A percentile compares a stretch with the other conserved stretches of the same genome.
These are phyloP conservation scores for Drosophila burlai DNA, from an alignment of 1,140 invertebrate genomes.

Conservation along the genomic window DNA sequence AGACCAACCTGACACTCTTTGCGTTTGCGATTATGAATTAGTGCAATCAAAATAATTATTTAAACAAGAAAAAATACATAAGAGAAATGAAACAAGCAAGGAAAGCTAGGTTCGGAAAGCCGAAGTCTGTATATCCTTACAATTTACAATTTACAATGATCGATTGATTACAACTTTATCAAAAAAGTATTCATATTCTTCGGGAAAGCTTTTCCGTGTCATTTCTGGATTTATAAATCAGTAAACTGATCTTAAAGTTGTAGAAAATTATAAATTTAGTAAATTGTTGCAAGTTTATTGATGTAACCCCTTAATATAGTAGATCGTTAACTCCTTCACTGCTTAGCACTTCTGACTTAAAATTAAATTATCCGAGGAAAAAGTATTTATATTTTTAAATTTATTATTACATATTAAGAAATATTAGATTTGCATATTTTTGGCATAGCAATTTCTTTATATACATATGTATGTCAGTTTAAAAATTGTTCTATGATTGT, in stretches of 20 bases:
- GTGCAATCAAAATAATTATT: not conserved
- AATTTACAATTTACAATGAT: too few relatives aligned
- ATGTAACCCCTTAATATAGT: too few relatives aligned
- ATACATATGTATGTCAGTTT: not conserved
- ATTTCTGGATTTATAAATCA: too few relatives aligned
- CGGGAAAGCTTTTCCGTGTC: too few relatives aligned
- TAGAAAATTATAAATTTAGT: too few relatives aligned
- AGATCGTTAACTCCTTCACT: too few relatives aligned
- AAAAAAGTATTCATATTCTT: too few relatives aligned
- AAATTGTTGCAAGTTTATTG: too few relatives aligned
- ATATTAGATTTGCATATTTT: not conserved
- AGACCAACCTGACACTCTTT: not conserved
- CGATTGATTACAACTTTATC: too few relatives aligned
- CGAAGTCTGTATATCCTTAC: too few relatives aligned
- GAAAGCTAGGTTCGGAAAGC: not conserved
- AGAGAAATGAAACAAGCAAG: not conserved
- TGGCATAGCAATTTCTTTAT: not conserved
- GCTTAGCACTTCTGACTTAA: too few relatives aligned
- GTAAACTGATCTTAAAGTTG: too few relatives aligned
- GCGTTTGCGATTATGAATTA: not conserved
- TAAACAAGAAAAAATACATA: not conserved
- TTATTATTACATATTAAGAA: not conserved
- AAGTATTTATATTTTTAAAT: not conserved
- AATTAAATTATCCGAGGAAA: not conserved
- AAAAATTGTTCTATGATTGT: not conserved